Evolutionary conservation across 2,888 invertebrate species (phyloP).

Genomic region (Xanthorhoe designata): DNA sequence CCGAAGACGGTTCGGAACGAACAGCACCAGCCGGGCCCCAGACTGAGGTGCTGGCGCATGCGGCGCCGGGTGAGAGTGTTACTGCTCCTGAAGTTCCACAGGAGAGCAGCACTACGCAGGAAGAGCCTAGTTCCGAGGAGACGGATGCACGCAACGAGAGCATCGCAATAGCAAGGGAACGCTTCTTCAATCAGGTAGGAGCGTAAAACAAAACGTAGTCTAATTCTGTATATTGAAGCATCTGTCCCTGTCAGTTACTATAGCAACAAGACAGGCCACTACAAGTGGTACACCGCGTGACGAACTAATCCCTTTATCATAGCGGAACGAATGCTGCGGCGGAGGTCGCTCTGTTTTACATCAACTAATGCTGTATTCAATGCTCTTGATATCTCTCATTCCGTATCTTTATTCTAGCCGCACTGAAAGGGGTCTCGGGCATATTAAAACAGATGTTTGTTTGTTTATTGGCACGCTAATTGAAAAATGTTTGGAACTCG

Average conservation of each 20-base stretch:
- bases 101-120: slow-evolving; percentile 39
- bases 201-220: slow-evolving; percentile 18
- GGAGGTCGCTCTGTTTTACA: slow-evolving; percentile 71
- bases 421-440: slow-evolving; percentile 24
- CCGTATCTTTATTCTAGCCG: slow-evolving; percentile 58
- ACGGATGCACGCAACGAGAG: slow-evolving; percentile 67
- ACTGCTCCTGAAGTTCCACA: slow-evolving; percentile 46
- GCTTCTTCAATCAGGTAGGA: slow-evolving; percentile 79
- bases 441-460: slow-evolving; percentile 64
- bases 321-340: slow-evolving; percentile 67
- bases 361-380: slow-evolving; percentile 60
- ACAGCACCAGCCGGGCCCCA: slow-evolving; percentile 68
- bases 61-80: slow-evolving; percentile 53
- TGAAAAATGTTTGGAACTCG: slow-evolving; percentile 23
- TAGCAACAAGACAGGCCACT: slow-evolving; percentile 58
- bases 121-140: slow-evolving; percentile 51
- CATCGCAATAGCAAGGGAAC: slow-evolving; percentile 76
- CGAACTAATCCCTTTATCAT: slow-evolving; percentile 77
- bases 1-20: slow-evolving; percentile 70
- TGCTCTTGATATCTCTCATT: slow-evolving; percentile 62
- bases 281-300: slow-evolving; percentile 58
- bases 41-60: slow-evolving; percentile 59
- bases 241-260: slow-evolving; percentile 42
- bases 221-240: slow-evolving; percentile 35
- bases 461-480: slow-evolving; percentile 44